Percentiles rank a stretch among this genome's conserved stretches.
Conservation (phyloP, 2,888 invertebrate genomes). For the Onchidella celtica region DNA sequence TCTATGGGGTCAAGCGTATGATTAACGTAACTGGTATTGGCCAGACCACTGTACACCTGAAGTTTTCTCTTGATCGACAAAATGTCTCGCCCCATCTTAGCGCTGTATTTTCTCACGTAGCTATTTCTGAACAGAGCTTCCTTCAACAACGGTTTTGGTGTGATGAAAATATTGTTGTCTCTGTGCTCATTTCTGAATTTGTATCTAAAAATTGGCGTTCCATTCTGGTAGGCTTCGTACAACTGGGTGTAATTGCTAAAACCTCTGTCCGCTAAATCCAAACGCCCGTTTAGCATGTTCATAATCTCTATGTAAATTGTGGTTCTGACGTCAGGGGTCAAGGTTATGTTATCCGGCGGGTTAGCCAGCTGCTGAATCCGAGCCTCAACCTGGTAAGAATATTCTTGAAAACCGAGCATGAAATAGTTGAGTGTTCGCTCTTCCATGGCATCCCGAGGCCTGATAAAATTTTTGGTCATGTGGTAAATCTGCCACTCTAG, state of each 20-base stretch:
- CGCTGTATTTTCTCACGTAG: slow-evolving; percentile 37
- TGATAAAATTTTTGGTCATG: slow-evolving; percentile 64
- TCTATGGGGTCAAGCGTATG: slow-evolving; percentile 53
- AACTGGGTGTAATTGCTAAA: slow-evolving; percentile 61
- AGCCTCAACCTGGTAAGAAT: slow-evolving; percentile 55
- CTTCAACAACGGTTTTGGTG: slow-evolving; percentile 64
- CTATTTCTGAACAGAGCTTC: slow-evolving; percentile 58
- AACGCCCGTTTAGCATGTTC: slow-evolving; percentile 57
- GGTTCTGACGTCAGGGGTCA: slow-evolving; percentile 37
- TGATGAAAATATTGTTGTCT: slow-evolving; percentile 59
- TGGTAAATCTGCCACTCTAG: slow-evolving; percentile 65
- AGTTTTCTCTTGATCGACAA: neutral
- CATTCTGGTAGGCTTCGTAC: slow-evolving; percentile 61
- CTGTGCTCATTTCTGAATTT: slow-evolving; percentile 58
- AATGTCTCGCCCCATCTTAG: neutral
- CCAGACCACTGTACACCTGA: slow-evolving; percentile 49
- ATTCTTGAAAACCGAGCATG: slow-evolving; percentile 64
- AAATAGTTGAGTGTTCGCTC: slow-evolving; percentile 64
- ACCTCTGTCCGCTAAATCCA: slow-evolving; percentile 61
- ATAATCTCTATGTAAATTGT: slow-evolving; percentile 55
- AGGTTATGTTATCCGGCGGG: slow-evolving; percentile 28
- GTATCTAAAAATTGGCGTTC: slow-evolving; percentile 63
- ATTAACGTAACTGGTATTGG: slow-evolving; percentile 50
- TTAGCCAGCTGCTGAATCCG: slow-evolving; percentile 42
- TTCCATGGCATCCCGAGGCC: slow-evolving; percentile 70